phyloP scores from a whole-genome alignment of 2,888 invertebrate genomes.

The Diarsia mendica region DNA sequence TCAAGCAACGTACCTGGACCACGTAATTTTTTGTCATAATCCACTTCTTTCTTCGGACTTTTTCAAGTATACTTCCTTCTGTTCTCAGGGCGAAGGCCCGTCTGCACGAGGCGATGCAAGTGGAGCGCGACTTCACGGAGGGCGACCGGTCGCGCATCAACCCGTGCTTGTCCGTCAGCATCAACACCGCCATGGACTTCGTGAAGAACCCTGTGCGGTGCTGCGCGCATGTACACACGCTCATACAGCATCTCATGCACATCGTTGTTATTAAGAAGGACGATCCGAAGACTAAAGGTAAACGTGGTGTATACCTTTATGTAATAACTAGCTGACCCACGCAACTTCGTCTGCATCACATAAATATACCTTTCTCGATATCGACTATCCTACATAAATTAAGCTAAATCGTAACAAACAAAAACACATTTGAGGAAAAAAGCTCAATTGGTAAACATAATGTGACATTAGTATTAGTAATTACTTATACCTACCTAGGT shows the following conservation, averaged over 20 bases:
- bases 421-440: too few species aligned
- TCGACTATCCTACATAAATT: too few species aligned
- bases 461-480: too few species aligned
- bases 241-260: conserved; percentile 96
- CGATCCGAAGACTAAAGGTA: conserved; percentile 95
- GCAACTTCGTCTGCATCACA: too few species aligned
- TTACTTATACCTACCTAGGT: too few species aligned
- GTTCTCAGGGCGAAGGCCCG: conserved; percentile 96
- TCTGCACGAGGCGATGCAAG: conserved; percentile 97
- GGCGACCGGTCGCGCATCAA: conserved; percentile 97
- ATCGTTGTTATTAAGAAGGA: conserved; percentile 96
- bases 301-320: too few species aligned
- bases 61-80: not conserved
- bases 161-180: conserved; percentile 97
- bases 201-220: conserved; percentile 98
- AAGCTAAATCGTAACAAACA: too few species aligned
- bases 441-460: too few species aligned
- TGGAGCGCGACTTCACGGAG: conserved; percentile 95
- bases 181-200: conserved; percentile 97
- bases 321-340: too few species aligned
- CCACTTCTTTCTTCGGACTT: not conserved
- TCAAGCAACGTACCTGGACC: not conserved
- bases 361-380: too few species aligned
- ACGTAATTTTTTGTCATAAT: not conserved
- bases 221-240: conserved; percentile 96